phyloP scores from a whole-genome alignment of 1,140 invertebrate species.

The Pachyrhynchus sulphureomaculatus region DNA sequence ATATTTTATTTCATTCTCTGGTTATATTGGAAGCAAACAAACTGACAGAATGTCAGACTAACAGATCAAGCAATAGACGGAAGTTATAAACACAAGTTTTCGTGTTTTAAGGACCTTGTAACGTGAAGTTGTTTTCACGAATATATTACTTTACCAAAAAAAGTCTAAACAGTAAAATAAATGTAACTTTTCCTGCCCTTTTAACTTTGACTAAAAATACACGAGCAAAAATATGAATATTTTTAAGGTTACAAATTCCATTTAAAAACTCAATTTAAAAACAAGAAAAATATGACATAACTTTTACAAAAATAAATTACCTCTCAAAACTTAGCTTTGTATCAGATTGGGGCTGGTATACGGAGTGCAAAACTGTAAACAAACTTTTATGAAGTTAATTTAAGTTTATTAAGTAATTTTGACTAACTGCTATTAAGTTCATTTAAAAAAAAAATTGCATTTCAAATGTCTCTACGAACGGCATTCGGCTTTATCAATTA shows the following conservation, averaged over 20 bases:
- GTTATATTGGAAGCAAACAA: no score
- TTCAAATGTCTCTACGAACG: background rate
- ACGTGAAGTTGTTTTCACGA: no score
- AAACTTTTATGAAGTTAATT: constrained; percentile 6
- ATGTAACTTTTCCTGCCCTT: no score
- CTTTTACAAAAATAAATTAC: constrained; percentile 2
- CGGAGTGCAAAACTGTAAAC: background rate
- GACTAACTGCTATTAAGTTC: background rate
- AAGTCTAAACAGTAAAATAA: no score
- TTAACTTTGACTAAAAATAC: no score
- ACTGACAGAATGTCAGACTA: no score
- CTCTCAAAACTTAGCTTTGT: background rate
- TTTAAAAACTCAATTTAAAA: background rate
- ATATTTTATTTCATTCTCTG: no score
- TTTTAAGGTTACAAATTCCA: background rate
- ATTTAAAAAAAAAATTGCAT: constrained; percentile 1
- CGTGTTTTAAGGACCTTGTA: no score
- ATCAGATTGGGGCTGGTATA: background rate
- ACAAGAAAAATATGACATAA: background rate
- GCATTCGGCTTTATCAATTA: background rate
- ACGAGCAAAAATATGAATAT: background rate
- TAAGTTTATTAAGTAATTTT: constrained; percentile 8
- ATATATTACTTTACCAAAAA: no score
- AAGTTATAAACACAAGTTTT: no score
- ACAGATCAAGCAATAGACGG: no score